These are phyloP conservation scores for Lateolabrax maculatus DNA, from an alignment of 2,797 vertebrate species.

Conservation along the genomic window DNA sequence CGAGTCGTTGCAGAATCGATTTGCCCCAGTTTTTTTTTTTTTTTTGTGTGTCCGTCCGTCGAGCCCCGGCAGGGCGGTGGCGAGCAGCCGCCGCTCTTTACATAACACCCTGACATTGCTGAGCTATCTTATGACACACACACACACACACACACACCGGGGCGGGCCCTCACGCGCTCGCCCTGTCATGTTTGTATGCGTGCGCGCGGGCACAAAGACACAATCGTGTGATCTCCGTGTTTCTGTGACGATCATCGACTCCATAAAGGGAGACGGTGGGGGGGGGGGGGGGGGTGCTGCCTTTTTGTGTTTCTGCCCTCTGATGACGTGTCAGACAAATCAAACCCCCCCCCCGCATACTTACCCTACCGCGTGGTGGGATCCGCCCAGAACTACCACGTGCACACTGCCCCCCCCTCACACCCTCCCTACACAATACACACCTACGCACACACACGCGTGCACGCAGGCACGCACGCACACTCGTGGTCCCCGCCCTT, in stretches of 20 bases:
- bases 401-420: constrained; percentile 80
- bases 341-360: constrained; percentile 60
- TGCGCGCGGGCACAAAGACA: background rate
- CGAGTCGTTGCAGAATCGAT: constrained; percentile 8
- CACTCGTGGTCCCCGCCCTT: constrained; percentile 61
- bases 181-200: background rate
- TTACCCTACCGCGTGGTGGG: constrained; percentile 83
- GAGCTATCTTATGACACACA: constrained; percentile 89
- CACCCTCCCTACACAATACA: constrained; percentile 31
- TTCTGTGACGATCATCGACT: background rate
- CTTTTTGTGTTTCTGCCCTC: constrained; percentile 64
- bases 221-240: background rate
- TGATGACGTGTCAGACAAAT: constrained; percentile 87
- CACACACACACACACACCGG: constrained; percentile 84
- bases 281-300: background rate
- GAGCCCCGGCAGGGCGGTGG: constrained; percentile 86
- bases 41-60: too few relatives aligned
- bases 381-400: constrained; percentile 83
- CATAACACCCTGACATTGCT: constrained; percentile 90
- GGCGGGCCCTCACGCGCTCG: constrained; percentile 69
- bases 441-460: constrained; percentile 4
- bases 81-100: constrained; percentile 82
- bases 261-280: background rate
- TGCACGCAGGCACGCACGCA: constrained; percentile 10
- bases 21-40: constrained; percentile 55